Evolutionary conservation across 2,113 vertebrate genomes (phyloP), one percentile per base, ranked within the genome.

Genomic region (Meriones unguiculatus): DNA sequence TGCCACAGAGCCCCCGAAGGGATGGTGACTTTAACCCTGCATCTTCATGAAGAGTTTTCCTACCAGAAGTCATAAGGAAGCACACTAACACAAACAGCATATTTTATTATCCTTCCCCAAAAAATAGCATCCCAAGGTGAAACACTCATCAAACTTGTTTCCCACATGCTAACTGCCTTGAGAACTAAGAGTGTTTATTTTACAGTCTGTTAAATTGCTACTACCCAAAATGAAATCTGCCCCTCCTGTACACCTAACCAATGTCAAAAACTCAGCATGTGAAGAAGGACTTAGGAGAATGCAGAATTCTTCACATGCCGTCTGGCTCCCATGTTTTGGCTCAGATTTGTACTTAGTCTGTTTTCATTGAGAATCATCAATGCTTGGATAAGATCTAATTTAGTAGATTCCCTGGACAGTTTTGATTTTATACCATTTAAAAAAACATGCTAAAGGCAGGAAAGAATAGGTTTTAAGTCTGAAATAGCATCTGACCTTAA

Each of bases 391-490:
- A 22, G 35, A 85, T 50, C 69, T 81, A 41, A 73, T 84, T 28
- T 62, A 67, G 76, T 25, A 59, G 35, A 64, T 2, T 50, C 46
- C 18, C 38, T 57, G n/a, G 9, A 85, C 38, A 91, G 67, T 72
- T 95, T 65, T 76, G 20, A 77, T 76, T 94, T 93, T 78, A 65
- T 38, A 22, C 52, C 50, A 69, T 7, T 81, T 15, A 93, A 64
- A 28, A 28, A 72, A 90, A 30, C 7, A 67, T 30, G 50, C 28
- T 52, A 35, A 91, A 86, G n/a, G 2, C 46, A 92, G 62, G 24
- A 90, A 81, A 67, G 15, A 78, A 65, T 72, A 78, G 9, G 25
- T 73, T 94, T 94, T 30, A 90, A 92, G 70, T 28, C 78, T 81
- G 52, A 92, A 96, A 82, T 28, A 85, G 22, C 72, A 81, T 13